Percentiles rank a stretch among this genome's conserved stretches.
Conservation (phyloP, 1,140 invertebrate species). For the Pseudomyrmex flavicornis region DNA sequence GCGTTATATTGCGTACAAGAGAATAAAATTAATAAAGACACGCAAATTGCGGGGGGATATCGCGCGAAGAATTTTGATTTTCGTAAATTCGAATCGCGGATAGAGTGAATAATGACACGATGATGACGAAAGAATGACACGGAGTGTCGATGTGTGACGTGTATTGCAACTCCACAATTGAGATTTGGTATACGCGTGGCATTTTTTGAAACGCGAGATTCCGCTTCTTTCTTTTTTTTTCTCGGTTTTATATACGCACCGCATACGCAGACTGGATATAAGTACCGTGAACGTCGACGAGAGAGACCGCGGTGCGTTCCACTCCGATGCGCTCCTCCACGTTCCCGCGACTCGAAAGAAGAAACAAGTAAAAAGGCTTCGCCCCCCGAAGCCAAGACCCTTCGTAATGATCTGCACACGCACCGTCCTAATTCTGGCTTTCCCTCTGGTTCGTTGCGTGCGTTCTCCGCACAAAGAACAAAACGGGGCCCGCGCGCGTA, state of each 20-base stretch:
- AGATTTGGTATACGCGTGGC: constrained; percentile 34
- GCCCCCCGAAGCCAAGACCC: constrained; percentile 34
- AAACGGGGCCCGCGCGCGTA: constrained; percentile 19
- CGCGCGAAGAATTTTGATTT: too few species aligned
- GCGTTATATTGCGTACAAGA: too few species aligned
- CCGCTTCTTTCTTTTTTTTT: constrained; percentile 25
- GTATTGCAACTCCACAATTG: constrained; percentile 9
- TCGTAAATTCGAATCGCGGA: background rate
- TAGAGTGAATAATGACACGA: background rate
- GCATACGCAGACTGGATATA: constrained; percentile 54
- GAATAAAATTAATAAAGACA: too few species aligned
- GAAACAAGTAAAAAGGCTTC: constrained; percentile 41
- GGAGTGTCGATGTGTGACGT: too few species aligned
- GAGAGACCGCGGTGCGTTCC: constrained; percentile 64
- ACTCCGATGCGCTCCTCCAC: constrained; percentile 70
- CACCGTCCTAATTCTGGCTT: constrained; percentile 65
- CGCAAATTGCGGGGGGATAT: too few species aligned
- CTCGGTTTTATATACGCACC: constrained; percentile 12
- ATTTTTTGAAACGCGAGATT: constrained; percentile 40
- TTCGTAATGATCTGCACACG: constrained; percentile 57
- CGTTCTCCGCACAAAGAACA: constrained; percentile 42
- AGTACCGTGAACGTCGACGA: constrained; percentile 63
- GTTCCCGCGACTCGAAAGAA: constrained; percentile 41
- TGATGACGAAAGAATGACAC: too few species aligned
- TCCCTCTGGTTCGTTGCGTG: constrained; percentile 49